A percentile compares a stretch with the other conserved stretches of the same genome.
Evolutionary conservation across 2,113 vertebrate species (phyloP).

Genomic region (Stigmatopora nigra): DNA sequence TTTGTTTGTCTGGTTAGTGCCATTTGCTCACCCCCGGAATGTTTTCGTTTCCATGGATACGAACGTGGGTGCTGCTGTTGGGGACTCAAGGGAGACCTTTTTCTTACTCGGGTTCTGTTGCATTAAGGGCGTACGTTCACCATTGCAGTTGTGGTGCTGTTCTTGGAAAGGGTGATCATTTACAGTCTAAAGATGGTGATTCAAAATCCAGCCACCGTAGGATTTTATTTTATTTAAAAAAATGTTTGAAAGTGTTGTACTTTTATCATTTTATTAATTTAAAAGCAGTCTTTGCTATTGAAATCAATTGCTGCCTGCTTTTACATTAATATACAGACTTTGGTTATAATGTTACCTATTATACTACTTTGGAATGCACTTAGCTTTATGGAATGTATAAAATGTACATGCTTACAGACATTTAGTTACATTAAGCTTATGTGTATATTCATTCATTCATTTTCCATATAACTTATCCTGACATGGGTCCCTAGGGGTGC

Average conservation of each 20-base stretch:
- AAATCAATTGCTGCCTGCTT: not conserved
- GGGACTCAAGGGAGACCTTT: slow-evolving; percentile 31
- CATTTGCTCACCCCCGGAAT: slow-evolving; percentile 20
- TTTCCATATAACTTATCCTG: too few species aligned
- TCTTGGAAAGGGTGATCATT: slow-evolving; percentile 19
- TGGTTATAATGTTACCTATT: not conserved
- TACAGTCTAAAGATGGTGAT: not conserved
- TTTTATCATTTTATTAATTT: not conserved
- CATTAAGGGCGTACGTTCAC: slow-evolving; percentile 1
- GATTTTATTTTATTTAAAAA: not conserved
- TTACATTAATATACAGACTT: not conserved
- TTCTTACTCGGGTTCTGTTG: slow-evolving; percentile 29
- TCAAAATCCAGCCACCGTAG: not conserved
- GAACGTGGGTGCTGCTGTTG: slow-evolving; percentile 34
- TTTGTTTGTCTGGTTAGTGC: slow-evolving; percentile 38
- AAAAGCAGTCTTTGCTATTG: not conserved
- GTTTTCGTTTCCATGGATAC: slow-evolving; percentile 53
- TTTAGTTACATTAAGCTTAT: too few species aligned
- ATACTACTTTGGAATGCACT: not conserved
- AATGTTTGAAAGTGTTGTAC: not conserved
- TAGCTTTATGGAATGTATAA: not conserved
- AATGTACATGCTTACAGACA: not conserved
- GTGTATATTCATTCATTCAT: too few species aligned
- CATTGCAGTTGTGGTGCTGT: slow-evolving; percentile 8
- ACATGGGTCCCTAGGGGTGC: too few species aligned